A percentile compares a stretch with the other conserved stretches of the same genome.
These are phyloP conservation scores for Xerus rutilus DNA, from an alignment of 2,797 vertebrate genomes.

Conservation along the genomic window DNA sequence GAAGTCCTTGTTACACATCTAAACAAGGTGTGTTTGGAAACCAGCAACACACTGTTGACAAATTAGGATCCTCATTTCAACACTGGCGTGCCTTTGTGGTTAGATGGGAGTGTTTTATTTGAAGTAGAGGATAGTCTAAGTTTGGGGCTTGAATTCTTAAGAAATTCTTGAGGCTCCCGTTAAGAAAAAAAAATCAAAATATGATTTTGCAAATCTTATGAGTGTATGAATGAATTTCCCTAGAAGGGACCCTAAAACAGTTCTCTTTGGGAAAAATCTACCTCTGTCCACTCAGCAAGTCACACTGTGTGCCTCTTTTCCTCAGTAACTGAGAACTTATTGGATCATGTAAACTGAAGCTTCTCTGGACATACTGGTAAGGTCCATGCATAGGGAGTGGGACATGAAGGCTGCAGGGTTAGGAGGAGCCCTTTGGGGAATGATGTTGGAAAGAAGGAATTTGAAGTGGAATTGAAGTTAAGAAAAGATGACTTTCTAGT, in stretches of 20 bases:
- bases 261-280: background rate
- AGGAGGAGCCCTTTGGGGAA: background rate
- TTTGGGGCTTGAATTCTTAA: background rate
- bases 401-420: background rate
- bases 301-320: background rate
- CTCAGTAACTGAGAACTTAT: background rate
- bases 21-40: background rate
- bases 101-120: constrained; percentile 7
- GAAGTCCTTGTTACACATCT: background rate
- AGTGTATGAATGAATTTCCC: background rate
- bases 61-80: background rate
- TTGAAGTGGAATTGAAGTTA: background rate
- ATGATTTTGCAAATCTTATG: background rate
- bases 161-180: background rate
- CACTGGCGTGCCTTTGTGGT: background rate
- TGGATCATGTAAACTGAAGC: background rate
- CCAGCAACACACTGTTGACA: background rate
- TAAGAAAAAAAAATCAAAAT: background rate
- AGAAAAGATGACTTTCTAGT: background rate
- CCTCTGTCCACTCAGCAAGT: background rate
- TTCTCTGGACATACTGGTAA: background rate
- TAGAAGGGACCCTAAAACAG: background rate
- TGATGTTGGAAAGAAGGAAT: background rate
- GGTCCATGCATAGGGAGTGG: background rate
- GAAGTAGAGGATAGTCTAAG: background rate